Evolutionary conservation across 2,113 vertebrate species (phyloP), one percentile per base, ranked within the genome.

Genomic region (Loxodonta africana): DNA sequence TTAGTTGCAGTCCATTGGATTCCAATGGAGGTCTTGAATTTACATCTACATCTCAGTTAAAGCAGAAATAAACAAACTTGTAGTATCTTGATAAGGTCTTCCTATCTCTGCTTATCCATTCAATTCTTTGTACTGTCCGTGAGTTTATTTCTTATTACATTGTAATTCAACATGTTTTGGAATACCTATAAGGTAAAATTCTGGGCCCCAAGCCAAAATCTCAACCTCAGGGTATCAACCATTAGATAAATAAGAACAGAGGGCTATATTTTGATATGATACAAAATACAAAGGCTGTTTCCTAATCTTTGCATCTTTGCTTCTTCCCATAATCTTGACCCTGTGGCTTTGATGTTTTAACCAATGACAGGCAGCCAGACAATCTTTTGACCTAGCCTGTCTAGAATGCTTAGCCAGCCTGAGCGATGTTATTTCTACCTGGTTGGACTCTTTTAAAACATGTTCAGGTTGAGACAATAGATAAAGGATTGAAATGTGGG

Each of bases 221-320:
- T 95, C 92, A 87, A 83, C 57, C 33, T 95, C 53, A 96, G 7
- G 51, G 10, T 12, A 77, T 11, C 25, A 89, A 26, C 9, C 53
- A 88, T 18, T 76, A 90, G 37, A 91, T 85, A 95, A 97, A 96
- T 92, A 92, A 94, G 71, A 87, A 81, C 62, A 97, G 60, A 82
- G 87, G 30, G 4, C 25, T 85, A 25, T 96, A 37, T 88, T 92
- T 69, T 63, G 15, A 93, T 63, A 80, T 46, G 51, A 83, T 83
- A 37, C 11, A 91, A 91, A 95, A 95, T 37, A 93, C 17, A 95
- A 44, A 73, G 51, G 48, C 26, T 83, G 25, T 30, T 92, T 92
- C 23, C 30, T 80, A 80, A 97, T 67, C 82, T 21, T 69, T 46
- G 6, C 14, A 85, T 95, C 17, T 94, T 25, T 97, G 33, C 8